Evolutionary conservation across 2,888 invertebrate genomes (phyloP).

Genomic region (Hirtodrosophila confusa): DNA sequence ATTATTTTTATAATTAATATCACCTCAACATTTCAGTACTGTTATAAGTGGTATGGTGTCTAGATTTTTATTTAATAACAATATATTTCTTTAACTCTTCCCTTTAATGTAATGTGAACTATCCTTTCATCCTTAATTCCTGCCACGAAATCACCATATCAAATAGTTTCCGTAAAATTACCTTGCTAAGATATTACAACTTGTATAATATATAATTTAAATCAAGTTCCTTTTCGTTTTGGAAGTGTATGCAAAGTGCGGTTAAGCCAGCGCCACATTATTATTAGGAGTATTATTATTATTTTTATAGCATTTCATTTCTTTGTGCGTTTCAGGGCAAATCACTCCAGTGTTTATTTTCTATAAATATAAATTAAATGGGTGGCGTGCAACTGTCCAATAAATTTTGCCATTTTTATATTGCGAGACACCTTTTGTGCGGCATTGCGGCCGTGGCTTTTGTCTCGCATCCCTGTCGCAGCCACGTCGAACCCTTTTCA

Average conservation of each 20-base stretch:
- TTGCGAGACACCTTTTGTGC: constrained; percentile 67
- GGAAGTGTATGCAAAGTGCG: constrained; percentile 16
- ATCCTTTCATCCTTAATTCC: too few relatives aligned
- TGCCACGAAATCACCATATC: too few relatives aligned
- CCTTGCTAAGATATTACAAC: too few relatives aligned
- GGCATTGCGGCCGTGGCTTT: constrained; percentile 59
- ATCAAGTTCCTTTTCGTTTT: too few relatives aligned
- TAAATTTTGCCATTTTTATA: constrained; percentile 80
- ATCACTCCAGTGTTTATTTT: constrained; percentile 68
- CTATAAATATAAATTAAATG: constrained; percentile 80
- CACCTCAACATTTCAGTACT: too few relatives aligned
- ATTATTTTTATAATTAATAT: too few relatives aligned
- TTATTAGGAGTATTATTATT: constrained; percentile 34
- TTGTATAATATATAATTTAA: background rate
- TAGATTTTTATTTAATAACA: too few relatives aligned
- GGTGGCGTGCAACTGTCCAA: constrained; percentile 82
- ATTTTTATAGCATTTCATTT: constrained; percentile 27
- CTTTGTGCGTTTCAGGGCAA: constrained; percentile 30
- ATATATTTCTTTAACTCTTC: too few relatives aligned
- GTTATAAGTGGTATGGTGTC: too few relatives aligned
- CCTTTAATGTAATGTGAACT: too few relatives aligned
- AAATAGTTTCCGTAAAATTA: too few relatives aligned
- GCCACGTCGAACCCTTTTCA: constrained; percentile 76
- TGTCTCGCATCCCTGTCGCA: constrained; percentile 64
- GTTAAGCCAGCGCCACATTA: too few relatives aligned